Evolutionary conservation across 2,797 vertebrate species (phyloP).

Genomic region (Enteromius treurensis): DNA sequence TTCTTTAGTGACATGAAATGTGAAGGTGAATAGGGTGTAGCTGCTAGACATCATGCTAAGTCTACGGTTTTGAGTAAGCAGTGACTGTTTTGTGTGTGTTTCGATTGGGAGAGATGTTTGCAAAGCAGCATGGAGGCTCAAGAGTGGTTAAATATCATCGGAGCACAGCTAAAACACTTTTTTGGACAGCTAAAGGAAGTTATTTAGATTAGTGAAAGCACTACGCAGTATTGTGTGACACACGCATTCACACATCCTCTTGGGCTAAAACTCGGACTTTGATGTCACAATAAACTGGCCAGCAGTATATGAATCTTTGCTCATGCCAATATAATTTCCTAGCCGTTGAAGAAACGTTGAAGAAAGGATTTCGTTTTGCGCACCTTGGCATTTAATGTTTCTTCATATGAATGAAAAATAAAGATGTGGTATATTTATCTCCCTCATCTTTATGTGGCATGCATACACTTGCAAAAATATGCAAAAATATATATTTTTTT

Average conservation of each 20-base stretch:
- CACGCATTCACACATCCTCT: conserved; percentile 3
- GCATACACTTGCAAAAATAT: not conserved
- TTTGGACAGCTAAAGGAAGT: not conserved
- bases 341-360: conserved; percentile 5
- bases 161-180: conserved; percentile 10
- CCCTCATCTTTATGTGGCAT: not conserved
- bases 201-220: not conserved
- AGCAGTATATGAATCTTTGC: conserved; percentile 45
- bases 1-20: not conserved
- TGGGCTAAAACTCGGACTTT: conserved; percentile 22
- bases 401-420: not conserved
- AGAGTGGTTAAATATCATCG: not conserved
- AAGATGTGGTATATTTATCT: not conserved
- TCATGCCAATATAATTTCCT: conserved; percentile 24
- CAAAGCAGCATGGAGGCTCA: not conserved
- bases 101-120: conserved; percentile 5
- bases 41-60: not conserved
- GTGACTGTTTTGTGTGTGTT: conserved; percentile 12
- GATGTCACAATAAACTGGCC: conserved; percentile 38
- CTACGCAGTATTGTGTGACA: not conserved
- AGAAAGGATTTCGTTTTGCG: not conserved
- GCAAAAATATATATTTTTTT: not conserved
- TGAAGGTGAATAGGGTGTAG: not conserved
- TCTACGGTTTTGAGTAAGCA: conserved; percentile 20
- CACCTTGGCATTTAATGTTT: not conserved